Evolutionary conservation across 2,888 invertebrate species (phyloP).

Genomic region (Parnassius apollo): DNA sequence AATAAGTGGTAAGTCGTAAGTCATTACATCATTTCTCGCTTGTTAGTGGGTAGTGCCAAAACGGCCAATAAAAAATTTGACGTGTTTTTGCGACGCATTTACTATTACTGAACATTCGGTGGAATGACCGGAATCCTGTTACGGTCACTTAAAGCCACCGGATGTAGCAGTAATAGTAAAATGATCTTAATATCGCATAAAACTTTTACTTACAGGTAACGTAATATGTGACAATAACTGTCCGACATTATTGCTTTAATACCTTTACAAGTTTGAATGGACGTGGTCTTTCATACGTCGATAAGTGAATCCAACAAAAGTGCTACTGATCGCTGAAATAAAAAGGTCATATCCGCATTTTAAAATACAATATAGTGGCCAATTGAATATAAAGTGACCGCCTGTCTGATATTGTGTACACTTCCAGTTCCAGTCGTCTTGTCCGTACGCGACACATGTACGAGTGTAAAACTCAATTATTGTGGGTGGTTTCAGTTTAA

Average conservation of each 20-base stretch:
- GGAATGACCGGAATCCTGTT: constrained; percentile 44
- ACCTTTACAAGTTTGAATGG: constrained; percentile 22
- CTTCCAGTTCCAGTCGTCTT: neutral
- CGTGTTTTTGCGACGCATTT: constrained; percentile 27
- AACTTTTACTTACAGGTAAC: constrained; percentile 41
- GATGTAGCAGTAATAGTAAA: constrained; percentile 72
- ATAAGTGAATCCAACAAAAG: constrained; percentile 30
- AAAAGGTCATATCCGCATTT: constrained; percentile 41
- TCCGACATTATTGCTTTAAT: constrained; percentile 43
- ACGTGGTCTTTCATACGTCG: constrained; percentile 19
- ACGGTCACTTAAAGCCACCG: constrained; percentile 61
- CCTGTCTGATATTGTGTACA: constrained; percentile 37
- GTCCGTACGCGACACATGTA: constrained; percentile 26
- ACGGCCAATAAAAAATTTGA: constrained; percentile 15
- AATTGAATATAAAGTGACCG: constrained; percentile 39
- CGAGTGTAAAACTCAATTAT: constrained; percentile 51
- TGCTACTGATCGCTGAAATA: constrained; percentile 34
- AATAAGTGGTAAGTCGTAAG: constrained; percentile 8
- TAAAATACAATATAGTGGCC: neutral
- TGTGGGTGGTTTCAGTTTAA: constrained; percentile 53
- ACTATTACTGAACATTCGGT: constrained; percentile 32
- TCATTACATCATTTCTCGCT: constrained; percentile 15
- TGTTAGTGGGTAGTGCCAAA: constrained; percentile 12
- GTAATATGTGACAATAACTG: constrained; percentile 44
- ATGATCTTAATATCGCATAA: constrained; percentile 70